Base-by-base conservation (phyloP, 1,140 invertebrate genomes). In the Coelopa frigida region DNA sequence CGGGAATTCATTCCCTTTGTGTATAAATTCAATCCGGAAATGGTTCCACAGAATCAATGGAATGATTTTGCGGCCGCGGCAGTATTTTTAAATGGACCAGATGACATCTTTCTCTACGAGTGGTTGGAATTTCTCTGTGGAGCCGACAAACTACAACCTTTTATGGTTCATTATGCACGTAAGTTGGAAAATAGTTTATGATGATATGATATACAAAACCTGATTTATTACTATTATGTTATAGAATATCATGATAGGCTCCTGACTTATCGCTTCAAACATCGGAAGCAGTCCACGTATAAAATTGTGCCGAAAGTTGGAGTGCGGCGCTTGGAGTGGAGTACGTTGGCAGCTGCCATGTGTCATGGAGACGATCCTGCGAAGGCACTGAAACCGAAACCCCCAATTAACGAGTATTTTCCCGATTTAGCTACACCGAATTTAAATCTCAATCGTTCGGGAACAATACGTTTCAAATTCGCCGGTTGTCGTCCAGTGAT, bases 41-140 rank as follows among this genome's bases (percentile, higher is more conserved):
- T 51, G 32, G 48, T 66, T 5, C 60, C 61, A 1, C 61, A 61
- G 4, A 53, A 49, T 15, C 44, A 66, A 5, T 59, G 57, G 54
- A 49, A 51, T 20, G 56, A 67, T 35, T 44, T 69, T 42, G 41
- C 57, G 7, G 48, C 52, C n/a, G 50, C 55, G 38, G 63, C 67
- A 20, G 53, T 60, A 14, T 70, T 60, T 32, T 29, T 70, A 0
- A 44, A 39, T 0, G 67, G 66, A 2, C 50, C 46, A 8, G 54
- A 66, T 42, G 67, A 70, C 18, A 60, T 69, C 6, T 64, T 60
- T 33, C 35, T 70, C 4, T 69, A 70, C 26, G 67, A 70, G 33
- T 70, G 62, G 60, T 23, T 70, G 23, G 55, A 69, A 15, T 53
- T 55, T 5, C 54, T 68, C 1, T 70, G 66, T 12, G 62, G 62